Conservation (phyloP, 1,140 invertebrate species). For the Aphidius gifuensis region DNA sequence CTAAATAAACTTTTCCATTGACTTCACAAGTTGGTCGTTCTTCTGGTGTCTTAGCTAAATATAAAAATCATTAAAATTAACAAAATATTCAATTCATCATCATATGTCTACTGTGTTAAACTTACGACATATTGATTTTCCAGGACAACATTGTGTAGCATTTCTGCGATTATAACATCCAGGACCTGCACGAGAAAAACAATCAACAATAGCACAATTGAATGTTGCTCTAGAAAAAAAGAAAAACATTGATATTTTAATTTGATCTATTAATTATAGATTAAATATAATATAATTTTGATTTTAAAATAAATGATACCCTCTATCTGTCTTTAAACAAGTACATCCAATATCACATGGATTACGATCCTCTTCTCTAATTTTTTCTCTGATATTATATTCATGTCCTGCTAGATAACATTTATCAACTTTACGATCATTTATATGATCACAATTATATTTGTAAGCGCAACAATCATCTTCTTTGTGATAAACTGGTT, state of each 20-base stretch:
- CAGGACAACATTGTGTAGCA: constrained; percentile 26
- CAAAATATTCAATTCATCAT: no score
- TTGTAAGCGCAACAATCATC: constrained; percentile 17
- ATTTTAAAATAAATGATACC: background rate
- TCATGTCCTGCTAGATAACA: constrained; percentile 7
- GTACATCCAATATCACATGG: constrained; percentile 17
- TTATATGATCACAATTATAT: constrained; percentile 20
- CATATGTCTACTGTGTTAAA: constrained; percentile 5
- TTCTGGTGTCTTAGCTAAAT: constrained; percentile 22
- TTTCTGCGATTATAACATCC: constrained; percentile 28
- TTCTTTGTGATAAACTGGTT: constrained; percentile 14
- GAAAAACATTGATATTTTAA: background rate
- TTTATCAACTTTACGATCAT: background rate
- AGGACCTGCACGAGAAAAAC: background rate
- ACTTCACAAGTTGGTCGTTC: constrained; percentile 30
- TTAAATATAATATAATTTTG: no score
- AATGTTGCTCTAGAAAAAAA: constrained; percentile 31
- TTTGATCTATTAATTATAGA: no score
- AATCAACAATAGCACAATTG: constrained; percentile 33
- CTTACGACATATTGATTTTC: constrained; percentile 34
- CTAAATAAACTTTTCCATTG: constrained; percentile 30
- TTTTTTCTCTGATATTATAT: constrained; percentile 9
- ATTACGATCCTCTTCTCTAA: constrained; percentile 16
- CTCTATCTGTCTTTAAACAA: background rate
- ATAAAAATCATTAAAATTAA: no score